Percentiles rank a stretch among this genome's conserved stretches.
These are phyloP conservation scores for Megastigmus dorsalis DNA, from an alignment of 2,888 invertebrate species.

Conservation along the genomic window DNA sequence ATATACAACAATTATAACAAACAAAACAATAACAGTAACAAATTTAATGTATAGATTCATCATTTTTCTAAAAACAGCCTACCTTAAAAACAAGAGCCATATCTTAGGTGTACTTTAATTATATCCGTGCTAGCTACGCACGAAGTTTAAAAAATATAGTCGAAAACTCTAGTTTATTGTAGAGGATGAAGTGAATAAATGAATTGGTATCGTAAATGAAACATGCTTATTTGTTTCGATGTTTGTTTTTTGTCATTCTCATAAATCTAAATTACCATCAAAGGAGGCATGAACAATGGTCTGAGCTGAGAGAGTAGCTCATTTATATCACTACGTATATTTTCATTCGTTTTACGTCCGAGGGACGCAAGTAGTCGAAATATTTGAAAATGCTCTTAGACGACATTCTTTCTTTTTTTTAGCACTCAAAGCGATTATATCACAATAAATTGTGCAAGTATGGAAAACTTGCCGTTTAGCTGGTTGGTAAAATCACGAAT, in stretches of 20 bases:
- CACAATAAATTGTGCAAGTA: conserved; percentile 44
- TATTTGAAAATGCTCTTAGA: conserved; percentile 14
- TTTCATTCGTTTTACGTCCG: conserved; percentile 30
- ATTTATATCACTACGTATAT: conserved; percentile 21
- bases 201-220: background rate
- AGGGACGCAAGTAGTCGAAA: background rate
- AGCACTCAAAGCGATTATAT: conserved; percentile 41
- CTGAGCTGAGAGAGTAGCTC: background rate
- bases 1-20: conserved; percentile 66
- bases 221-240: background rate
- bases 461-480: background rate
- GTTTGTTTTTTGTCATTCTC: background rate
- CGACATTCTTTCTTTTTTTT: no score
- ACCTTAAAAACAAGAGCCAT: conserved; percentile 19
- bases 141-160: conserved; percentile 2
- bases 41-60: conserved; percentile 17
- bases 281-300: conserved; percentile 1
- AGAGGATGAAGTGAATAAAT: background rate
- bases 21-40: conserved; percentile 61
- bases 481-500: conserved; percentile 4
- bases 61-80: conserved; percentile 21
- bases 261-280: background rate
- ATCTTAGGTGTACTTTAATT: background rate
- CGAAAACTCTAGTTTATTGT: background rate
- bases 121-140: background rate